phyloP scores from a whole-genome alignment of 2,888 invertebrate genomes.

The Pristionchus exspectatus region DNA sequence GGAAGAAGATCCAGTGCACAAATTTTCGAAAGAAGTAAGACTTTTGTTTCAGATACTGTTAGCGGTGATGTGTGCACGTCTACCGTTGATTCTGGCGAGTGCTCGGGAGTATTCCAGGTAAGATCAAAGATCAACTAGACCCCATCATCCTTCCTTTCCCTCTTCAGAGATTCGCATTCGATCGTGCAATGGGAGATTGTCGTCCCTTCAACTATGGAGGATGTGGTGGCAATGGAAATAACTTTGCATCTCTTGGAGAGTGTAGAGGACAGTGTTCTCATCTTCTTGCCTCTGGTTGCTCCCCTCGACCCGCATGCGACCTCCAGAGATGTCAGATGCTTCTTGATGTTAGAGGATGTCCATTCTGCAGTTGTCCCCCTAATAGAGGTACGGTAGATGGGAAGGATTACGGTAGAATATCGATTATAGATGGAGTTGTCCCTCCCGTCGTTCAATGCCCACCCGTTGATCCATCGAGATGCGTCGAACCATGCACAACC shows the following conservation, averaged over 20 bases:
- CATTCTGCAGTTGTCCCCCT: constrained; percentile 77
- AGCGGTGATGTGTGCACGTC: constrained; percentile 75
- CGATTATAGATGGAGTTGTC: constrained; percentile 13
- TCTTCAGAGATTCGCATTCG: constrained; percentile 78
- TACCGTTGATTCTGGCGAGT: constrained; percentile 78
- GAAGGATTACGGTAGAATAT: not conserved
- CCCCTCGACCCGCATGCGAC: constrained; percentile 72
- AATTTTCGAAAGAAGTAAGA: too few relatives aligned
- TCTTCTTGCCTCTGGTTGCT: constrained; percentile 57
- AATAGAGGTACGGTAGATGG: constrained; percentile 42
- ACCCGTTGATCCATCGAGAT: constrained; percentile 70
- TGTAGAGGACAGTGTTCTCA: constrained; percentile 65
- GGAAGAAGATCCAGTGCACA: not conserved
- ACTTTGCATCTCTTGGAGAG: constrained; percentile 68
- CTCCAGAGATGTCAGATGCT: constrained; percentile 74
- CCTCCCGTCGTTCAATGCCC: constrained; percentile 65
- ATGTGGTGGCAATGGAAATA: constrained; percentile 75
- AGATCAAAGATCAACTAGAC: not conserved
- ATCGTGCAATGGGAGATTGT: constrained; percentile 70
- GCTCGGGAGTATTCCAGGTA: constrained; percentile 68
- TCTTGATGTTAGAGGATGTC: constrained; percentile 75
- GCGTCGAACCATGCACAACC: constrained; percentile 77
- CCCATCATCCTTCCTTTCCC: not conserved
- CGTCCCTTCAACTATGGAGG: constrained; percentile 70
- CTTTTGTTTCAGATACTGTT: constrained; percentile 32